Evolutionary conservation across 2,113 vertebrate genomes (phyloP), one percentile per base, ranked within the genome.

Genomic region (Cardinalis cardinalis): DNA sequence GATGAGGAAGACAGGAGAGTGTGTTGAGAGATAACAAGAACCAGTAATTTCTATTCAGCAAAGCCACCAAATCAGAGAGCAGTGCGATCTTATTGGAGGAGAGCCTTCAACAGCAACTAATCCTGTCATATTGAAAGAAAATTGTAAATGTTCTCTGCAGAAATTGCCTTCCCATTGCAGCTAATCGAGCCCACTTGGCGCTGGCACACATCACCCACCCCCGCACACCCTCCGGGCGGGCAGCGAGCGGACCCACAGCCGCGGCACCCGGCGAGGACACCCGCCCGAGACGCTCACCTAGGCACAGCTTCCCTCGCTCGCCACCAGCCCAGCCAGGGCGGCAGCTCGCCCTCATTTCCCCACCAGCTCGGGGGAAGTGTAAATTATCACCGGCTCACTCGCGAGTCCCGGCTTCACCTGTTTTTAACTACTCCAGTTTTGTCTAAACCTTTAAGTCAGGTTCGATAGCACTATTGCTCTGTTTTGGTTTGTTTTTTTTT

Each of bases 21-120:
- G 92, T 90, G 85, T 92, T 83, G 92, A 91, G 84, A 93, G 94
- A 69, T 95, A 95, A 96, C 92, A 95, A 96, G 93, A 94, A 91
- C 80, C 95, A 96, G 96, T 97, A 95, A 96, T 97, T 81, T 96
- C 96, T 96, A 97, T 97, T 96, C 94, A 90, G 92, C 79, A 89
- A 87, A 92, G 86, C 88, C 90, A 90, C 96, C 98, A 96, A 98
- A 98, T 98, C 98, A 97, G 97, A 96, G 63, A 81, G 90, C 97
- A 94, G 96, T 31, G 86, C 43, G 55, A 96, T 97, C 91, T 94
- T 93, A 98, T 98, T 98, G 98, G 98, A 95, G 97, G 96, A 97
- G 84, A 86, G 71, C 94, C 77, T 95, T 91, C 93, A 78, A 93
- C 94, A 82, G 95, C 97, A 82, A 92, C 96, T 97, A 95, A 97